Base-by-base conservation (phyloP, 2,113 vertebrate species). In the Suncus etruscus region DNA sequence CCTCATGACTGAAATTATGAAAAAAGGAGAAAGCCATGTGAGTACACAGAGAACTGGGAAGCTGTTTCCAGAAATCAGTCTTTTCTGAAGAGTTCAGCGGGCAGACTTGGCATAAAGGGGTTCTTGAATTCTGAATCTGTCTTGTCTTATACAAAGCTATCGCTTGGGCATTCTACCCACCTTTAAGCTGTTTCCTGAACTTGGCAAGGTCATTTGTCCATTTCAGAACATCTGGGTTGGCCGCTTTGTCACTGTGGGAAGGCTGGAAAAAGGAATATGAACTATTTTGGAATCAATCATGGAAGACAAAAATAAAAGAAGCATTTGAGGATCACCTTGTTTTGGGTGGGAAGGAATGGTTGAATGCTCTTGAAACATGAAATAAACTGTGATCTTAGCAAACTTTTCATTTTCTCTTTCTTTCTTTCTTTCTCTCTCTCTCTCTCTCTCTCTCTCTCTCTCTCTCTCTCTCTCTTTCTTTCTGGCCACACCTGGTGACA, bases 141-240 rank as follows among this genome's bases (percentile, higher is more conserved):
- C 15, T 75, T 51, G 10, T 24, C 27, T 25, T 45, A 18, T 0
- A 51, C 48, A 78, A 48, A 11, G 65, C n/a, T 24, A 24, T 3
- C 29, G 24, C 8, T 48, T 3, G 29, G 2, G 45, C 1, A 50
- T 29, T 73, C 69, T 83, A 66, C 92, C 96, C 95, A 99, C 99
- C 99, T 99, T 99, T 99, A 22, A 99, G 98, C 0, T 99, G 98
- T 96, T 99, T 99, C 73, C 99, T 98, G 89, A 99, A 98, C 87
- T 98, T 99, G 86, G 99, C 98, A 91, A 99, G 98, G 91, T 99
- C 99, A 48, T 99, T 99, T 75, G 99, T 98, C 99, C 99, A 99
- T 87, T 99, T 98, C 72, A 99, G 98, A 90, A 99, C 99, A 88
- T 99, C 99, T 11, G 99, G 98, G 94, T 99, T 99, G 93, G 97